Percentiles rank a stretch among this genome's conserved stretches.
These are phyloP conservation scores for Drosophila tsacasi DNA, from an alignment of 1,140 invertebrate genomes.

Conservation along the genomic window DNA sequence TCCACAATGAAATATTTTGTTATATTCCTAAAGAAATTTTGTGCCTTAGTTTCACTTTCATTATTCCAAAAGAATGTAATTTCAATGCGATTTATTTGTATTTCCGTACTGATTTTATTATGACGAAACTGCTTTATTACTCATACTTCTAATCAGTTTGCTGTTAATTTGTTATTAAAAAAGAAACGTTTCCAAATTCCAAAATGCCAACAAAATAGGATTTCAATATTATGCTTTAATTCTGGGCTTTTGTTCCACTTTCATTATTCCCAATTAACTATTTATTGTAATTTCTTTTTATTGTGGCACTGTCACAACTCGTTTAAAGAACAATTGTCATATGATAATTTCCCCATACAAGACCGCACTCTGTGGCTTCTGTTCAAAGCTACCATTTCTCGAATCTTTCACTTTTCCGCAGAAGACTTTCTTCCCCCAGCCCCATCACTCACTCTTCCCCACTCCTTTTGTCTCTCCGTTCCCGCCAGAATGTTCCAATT, in stretches of 20 bases:
- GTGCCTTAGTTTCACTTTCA: background rate
- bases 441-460: background rate
- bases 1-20: background rate
- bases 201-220: too few relatives aligned
- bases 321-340: background rate
- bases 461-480: background rate
- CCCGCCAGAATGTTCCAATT: constrained; percentile 42
- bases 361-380: constrained; percentile 13
- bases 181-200: too few relatives aligned
- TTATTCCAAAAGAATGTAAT: too few relatives aligned
- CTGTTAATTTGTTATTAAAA: too few relatives aligned
- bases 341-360: background rate
- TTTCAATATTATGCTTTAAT: too few relatives aligned
- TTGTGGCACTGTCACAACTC: background rate
- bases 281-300: background rate
- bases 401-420: constrained; percentile 42
- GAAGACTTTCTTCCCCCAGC: constrained; percentile 4
- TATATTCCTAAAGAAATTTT: background rate
- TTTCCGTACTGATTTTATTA: too few relatives aligned
- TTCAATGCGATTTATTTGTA: too few relatives aligned
- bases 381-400: constrained; percentile 13
- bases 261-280: background rate
- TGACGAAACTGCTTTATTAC: too few relatives aligned
- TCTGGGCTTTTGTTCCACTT: background rate
- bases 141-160: too few relatives aligned